Conservation (phyloP, 2,113 vertebrate genomes). For the Apteryx owenii region DNA sequence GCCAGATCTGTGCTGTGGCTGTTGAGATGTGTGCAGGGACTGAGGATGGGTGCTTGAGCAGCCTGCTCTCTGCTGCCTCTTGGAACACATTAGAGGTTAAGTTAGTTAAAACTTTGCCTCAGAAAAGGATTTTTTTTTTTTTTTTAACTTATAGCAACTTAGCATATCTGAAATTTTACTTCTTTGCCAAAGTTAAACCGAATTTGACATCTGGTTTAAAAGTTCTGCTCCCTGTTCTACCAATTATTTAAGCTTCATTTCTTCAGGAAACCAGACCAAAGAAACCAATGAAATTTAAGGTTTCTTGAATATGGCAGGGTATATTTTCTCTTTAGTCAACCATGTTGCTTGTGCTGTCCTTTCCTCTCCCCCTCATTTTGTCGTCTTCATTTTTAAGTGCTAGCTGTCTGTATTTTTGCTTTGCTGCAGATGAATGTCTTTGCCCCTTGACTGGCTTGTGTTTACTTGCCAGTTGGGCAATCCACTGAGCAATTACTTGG, state of each 20-base stretch:
- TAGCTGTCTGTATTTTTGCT: not conserved
- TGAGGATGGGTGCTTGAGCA: not conserved
- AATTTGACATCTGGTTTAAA: not conserved
- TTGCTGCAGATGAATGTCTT: not conserved
- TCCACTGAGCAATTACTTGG: not conserved
- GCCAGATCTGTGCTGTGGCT: not conserved
- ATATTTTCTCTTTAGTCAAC: not conserved
- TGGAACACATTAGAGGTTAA: not conserved
- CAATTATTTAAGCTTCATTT: not conserved
- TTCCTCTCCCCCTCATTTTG: not conserved
- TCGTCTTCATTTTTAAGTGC: not conserved
- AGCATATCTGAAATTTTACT: not conserved
- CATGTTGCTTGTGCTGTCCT: not conserved
- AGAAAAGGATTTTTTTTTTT: not conserved
- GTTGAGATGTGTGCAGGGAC: not conserved
- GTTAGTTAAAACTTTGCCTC: not conserved
- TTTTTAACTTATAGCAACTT: not conserved
- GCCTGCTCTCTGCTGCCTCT: not conserved
- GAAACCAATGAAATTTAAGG: not conserved
- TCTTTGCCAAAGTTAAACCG: not conserved
- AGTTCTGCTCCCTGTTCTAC: not conserved
- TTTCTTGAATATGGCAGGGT: not conserved
- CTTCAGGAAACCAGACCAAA: not conserved
- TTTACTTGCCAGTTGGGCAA: not conserved
- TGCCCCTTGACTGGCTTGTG: not conserved